Base-by-base conservation (phyloP, 2,113 vertebrate genomes). In the Hemicordylus capensis region DNA sequence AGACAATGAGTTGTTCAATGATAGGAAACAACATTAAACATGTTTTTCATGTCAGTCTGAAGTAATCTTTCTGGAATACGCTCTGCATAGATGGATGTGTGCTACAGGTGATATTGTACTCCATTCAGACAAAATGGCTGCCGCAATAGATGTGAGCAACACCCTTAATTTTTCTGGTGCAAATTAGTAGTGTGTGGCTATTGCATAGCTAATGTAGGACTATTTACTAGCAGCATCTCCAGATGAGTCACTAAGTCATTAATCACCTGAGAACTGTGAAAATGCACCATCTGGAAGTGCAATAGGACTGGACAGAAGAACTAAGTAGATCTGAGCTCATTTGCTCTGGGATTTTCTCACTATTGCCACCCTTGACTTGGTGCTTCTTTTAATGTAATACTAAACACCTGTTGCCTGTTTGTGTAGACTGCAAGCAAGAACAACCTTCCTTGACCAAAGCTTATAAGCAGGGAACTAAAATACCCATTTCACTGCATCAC, bases 1-100 rank as follows among this genome's bases (percentile, higher is more conserved):
- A 59, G 51, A 87, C 78, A 48, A 88, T 64, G 87, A 81, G 3
- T 37, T 84, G 44, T 84, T 91, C 56, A 56, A 80, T 42, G 83
- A 70, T 31, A 54, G 0, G 0, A 34, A 37, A 85, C n/a, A 19
- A 76, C 14, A 81, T 37, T 70, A 90, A 91, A 44, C 44, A 56
- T 85, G 85, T 80, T 82, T 81, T 22, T 76, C 61, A 84, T 90
- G 81, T 82, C 76, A 79, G 39, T 59, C 37, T 59, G 39, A 20
- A 69, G 26, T 75, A 44, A 54, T 66, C 0, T 0, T 89, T 15
- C 85, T 90, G 87, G 86, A 84, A 59, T 82, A 72, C 17, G 39
- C 34, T 81, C 91, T 78, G 24, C 28, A n/a, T 26, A 84, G 87
- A 76, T 34, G 63, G 5, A 72, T 84, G 46, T 64, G 85, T 87